Evolutionary conservation across 1,140 invertebrate genomes (phyloP), one percentile per base, ranked within the genome.

Genomic region (Drosophila pallidifrons): DNA sequence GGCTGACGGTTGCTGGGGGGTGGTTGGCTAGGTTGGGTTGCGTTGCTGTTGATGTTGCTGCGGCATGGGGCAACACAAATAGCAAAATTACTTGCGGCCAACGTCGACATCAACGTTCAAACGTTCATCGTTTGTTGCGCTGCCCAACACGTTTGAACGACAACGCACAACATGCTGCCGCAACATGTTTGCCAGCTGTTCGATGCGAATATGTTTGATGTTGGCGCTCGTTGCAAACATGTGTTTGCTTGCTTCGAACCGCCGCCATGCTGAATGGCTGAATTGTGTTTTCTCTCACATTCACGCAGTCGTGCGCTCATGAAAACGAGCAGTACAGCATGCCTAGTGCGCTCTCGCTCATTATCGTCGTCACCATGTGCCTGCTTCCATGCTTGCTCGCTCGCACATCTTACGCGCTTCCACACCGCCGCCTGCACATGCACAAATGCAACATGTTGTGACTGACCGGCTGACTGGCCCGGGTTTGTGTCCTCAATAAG

Each of bases 401-500:
- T 59, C n/a, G n/a, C 30, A 46, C 59, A 54, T 15, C 5, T 16
- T 28, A 4, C 51, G 54, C 28, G 32, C 32, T 32, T 32, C 43
- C 45, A 61, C 59, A 49, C 20, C 20, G 20, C 20, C 20, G 20
- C 20, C 20, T 28, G n/a, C 30, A 43, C 20, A 49, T 25, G 32
- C 32, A 8, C 43, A 61, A 32, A 25, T 52, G 78, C 57, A 66
- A 46, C 54, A 46, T 67, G 80, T 79, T 52, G 51, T 28, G 28
- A n/a, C 8, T 10, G 28, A 30, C 28, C 25, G 10, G 25, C 46
- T 38, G 13, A 52, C 47, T 47, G 69, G 71, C 43, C 41, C 35
- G 64, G 71, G 81, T 83, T 76, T 75, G 81, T 82, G 81, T 83
- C 81, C 72, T 45, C 81, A 85, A 85, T 82, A 82, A 47, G 10